Conservation (phyloP, 2,797 vertebrate species). For the Pteronotus mesoamericanus region DNA sequence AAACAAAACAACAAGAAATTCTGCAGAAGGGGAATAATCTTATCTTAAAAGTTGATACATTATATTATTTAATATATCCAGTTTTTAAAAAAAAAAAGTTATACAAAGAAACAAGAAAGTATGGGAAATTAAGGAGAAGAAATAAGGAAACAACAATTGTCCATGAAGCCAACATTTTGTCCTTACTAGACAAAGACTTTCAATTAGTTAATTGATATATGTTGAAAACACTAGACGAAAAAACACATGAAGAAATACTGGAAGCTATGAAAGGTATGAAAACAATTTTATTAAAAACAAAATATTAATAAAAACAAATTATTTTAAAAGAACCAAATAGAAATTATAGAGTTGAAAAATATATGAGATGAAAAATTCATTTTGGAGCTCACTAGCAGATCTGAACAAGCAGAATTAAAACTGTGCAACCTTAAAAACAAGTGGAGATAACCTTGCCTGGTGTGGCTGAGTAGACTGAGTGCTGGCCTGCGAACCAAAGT, state of each 20-base stretch:
- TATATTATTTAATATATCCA: background rate
- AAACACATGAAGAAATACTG: background rate
- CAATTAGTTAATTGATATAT: background rate
- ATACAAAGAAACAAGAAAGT: background rate
- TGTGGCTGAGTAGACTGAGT: too few species aligned
- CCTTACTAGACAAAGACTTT: background rate
- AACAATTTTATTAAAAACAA: background rate
- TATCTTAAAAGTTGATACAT: background rate
- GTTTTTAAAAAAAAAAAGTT: background rate
- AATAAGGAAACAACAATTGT: background rate
- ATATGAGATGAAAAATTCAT: background rate
- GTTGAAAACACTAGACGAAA: background rate
- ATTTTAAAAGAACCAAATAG: background rate
- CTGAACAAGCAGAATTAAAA: background rate
- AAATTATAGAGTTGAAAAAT: background rate
- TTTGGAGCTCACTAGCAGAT: background rate
- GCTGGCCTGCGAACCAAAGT: too few species aligned
- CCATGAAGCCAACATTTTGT: background rate
- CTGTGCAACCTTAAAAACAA: background rate
- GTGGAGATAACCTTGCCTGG: too few species aligned
- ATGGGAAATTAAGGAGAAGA: background rate
- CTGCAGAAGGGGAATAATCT: background rate
- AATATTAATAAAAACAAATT: background rate
- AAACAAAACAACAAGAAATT: background rate
- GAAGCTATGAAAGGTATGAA: background rate